Base-by-base conservation (phyloP, 2,113 vertebrate species). In the Setophaga coronata region DNA sequence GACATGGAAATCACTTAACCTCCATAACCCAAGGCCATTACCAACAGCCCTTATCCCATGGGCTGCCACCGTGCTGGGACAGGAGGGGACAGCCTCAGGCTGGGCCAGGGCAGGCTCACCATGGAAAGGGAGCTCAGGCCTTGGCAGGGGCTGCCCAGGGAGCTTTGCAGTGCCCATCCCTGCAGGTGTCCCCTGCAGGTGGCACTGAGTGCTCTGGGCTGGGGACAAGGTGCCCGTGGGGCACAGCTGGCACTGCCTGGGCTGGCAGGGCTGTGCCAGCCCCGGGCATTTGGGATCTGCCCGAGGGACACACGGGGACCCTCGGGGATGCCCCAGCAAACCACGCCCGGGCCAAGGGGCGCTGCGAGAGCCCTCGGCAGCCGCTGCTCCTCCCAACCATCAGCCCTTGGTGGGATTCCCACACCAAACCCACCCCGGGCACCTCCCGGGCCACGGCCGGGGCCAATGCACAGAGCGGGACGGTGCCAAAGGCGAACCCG, bases 371-470 rank as follows among this genome's bases (percentile, higher is more conserved):
- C 2, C 60, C 11, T 4, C n/a, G 2, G 13, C 3, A 13, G 21
- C 1, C 4, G 1, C 1, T 1, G 6, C 5, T 12, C 56, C 29
- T 7, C 4, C 18, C 23, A 7, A 1, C 20, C 2, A 17, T 0
- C 1, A 20, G 54, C 17, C 34, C 43, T 7, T 1, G 24, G 15
- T 4, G 10, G 14, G 0, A 4, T 3, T 6, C 42, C 15, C 40
- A 5, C 31, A 16, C 1, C 50, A 6, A n/a, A 28, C 3, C 5
- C 34, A 28, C 1, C 7, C 7, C n/a, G 6, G 0, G 29, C 64
- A 8, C 13, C 29, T 18, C 54, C 4, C 25, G 3, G 48, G 9
- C 34, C 14, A 6, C 0, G 1, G 5, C 70, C 2, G 5, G 2
- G n/a, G 4, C 1, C 10, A 21, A 5, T 11, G 16, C 57, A 10